Base-by-base conservation (phyloP, 2,797 vertebrate genomes). In the Choloepus didactylus region DNA sequence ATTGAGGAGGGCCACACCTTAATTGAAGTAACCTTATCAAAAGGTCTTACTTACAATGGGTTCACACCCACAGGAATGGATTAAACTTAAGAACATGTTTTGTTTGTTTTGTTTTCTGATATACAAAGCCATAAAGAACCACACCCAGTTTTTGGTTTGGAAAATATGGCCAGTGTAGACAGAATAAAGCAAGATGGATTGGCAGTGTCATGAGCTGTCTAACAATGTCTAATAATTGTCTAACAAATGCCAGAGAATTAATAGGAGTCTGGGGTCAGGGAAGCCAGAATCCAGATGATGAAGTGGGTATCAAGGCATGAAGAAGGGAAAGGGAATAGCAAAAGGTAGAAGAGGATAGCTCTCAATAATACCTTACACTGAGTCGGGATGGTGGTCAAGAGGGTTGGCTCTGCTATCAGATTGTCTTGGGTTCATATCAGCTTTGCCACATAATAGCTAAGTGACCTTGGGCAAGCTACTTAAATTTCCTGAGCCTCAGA, bases 401-500 rank as follows among this genome's bases (percentile, higher is more conserved):
- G 27, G 56, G 21, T 41, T 85, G 27, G 15, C 59, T 96, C 72
- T 69, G 38, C 51, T 90, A 35, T 54, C 64, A 73, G 35, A 81
- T 14, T 66, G 12, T 88, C 19, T 46, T 85, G 18, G n/a, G 23
- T 87, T 66, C 66, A 92, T 81, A 67, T 79, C 19, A 92, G 54
- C 15, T 85, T 83, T 27, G 14, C 27, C 51, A 79, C 7, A 66
- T 60, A 81, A 62, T 59, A 59, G 29, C 15, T 81, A 72, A 70
- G 67, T 60, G 64, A 89, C 21, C 21, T 51, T 66, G 27, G 27
- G 54, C 19, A 85, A 92, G 23, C 35, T 69, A 49, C 29, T 75
- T 80, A 86, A 70, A 31, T 83, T 96, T 95, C 86, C 64, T 80
- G 51, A 95, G 66, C 25, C 46, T 73, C 86, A 94, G 62, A 80